Percentiles rank a stretch among this genome's conserved stretches.
Evolutionary conservation across 2,113 vertebrate species (phyloP).

Genomic region (Apaloderma vittatum): DNA sequence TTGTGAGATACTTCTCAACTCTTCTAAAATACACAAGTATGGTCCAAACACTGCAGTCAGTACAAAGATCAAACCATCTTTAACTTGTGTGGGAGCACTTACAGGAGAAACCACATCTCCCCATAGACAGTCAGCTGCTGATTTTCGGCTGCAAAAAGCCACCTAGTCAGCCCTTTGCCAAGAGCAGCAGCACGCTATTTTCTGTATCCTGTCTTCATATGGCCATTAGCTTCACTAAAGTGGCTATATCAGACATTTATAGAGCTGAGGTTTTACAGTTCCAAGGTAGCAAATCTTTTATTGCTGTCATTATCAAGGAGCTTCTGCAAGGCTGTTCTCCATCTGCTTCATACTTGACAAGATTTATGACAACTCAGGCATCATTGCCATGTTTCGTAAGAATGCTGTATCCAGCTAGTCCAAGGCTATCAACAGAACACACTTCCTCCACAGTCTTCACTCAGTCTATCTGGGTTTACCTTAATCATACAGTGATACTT

Average conservation of each 20-base stretch:
- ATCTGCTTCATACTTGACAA: constrained; percentile 39
- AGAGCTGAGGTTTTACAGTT: neutral
- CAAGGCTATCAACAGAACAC: constrained; percentile 21
- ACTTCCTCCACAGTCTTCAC: neutral
- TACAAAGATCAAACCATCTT: neutral
- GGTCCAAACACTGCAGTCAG: neutral
- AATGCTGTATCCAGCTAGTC: neutral
- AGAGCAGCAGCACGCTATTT: neutral
- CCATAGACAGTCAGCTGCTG: neutral
- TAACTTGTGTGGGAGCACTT: neutral
- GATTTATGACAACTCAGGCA: neutral
- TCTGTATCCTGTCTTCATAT: neutral
- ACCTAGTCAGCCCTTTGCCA: neutral
- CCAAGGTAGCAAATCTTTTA: constrained; percentile 7
- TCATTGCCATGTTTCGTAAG: neutral
- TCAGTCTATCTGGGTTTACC: neutral
- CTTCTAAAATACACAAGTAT: neutral
- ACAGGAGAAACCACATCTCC: neutral
- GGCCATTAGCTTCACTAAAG: neutral
- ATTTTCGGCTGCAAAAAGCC: neutral
- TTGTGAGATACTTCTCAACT: neutral
- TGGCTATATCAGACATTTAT: neutral
- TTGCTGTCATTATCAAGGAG: neutral
- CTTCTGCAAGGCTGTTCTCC: constrained; percentile 25
- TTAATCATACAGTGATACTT: neutral